Conservation (phyloP, 2,113 vertebrate species). For the Phyllostomus hastatus region DNA sequence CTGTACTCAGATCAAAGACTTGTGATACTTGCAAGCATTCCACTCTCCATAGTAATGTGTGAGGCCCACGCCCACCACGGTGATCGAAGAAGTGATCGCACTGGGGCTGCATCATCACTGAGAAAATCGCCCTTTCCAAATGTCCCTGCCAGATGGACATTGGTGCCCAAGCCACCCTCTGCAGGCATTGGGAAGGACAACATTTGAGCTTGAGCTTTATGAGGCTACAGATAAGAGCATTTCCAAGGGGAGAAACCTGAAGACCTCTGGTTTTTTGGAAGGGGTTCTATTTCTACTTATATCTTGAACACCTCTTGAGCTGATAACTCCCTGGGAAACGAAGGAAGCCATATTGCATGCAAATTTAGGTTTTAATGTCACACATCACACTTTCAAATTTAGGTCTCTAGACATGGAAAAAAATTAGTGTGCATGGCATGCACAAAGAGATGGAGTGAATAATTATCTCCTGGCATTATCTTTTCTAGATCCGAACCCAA, state of each 20-base stretch:
- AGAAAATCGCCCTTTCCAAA: not conserved
- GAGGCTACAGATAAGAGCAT: constrained; percentile 8
- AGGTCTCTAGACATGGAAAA: constrained; percentile 30
- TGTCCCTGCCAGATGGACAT: not conserved
- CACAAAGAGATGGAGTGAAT: constrained; percentile 37
- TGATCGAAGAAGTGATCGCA: not conserved
- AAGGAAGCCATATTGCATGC: constrained; percentile 24
- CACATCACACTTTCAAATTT: constrained; percentile 35
- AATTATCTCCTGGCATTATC: constrained; percentile 38
- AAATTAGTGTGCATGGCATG: not conserved
- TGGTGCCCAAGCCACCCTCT: not conserved
- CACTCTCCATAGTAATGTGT: not conserved
- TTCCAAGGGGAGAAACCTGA: constrained; percentile 10
- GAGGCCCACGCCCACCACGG: not conserved
- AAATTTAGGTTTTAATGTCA: constrained; percentile 59
- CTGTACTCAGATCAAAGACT: not conserved
- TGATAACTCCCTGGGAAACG: constrained; percentile 14
- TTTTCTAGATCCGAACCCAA: not conserved
- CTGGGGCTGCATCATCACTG: not conserved
- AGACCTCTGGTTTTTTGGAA: not conserved
- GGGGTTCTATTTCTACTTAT: not conserved
- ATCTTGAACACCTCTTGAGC: constrained; percentile 14
- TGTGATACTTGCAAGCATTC: not conserved
- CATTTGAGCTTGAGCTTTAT: not conserved
- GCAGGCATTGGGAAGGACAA: not conserved